Evolutionary conservation across 2,797 vertebrate genomes (phyloP), one percentile per base, ranked within the genome.

Genomic region (Serranus cabrilla): DNA sequence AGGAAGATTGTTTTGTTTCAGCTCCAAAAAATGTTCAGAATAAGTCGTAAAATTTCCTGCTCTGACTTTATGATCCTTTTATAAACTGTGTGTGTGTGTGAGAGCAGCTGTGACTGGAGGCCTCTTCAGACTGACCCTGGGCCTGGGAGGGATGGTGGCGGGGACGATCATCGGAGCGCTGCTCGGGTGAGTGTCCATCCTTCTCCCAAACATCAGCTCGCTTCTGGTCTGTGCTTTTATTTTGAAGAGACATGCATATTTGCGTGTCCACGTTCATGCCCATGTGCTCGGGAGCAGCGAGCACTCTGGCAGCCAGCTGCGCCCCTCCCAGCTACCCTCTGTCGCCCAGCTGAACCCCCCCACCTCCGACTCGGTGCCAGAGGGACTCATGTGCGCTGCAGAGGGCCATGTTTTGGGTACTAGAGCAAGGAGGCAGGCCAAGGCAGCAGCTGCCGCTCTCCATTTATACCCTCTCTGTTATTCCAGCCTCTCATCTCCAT

Each of bases 161-260:
- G 98, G 98, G 67, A 62, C 95, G 0, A 0, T 95, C 81, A 95
- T 99, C 2, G 98, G 98, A 78, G 86, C 93, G 0, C 84, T 80
- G 0, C 87, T 98, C 76, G 97, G 98, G 98, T 99, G 90, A 96
- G 96, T 25, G n/a, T n/a, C n/a, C n/a, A n/a, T n/a, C n/a, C n/a
- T n/a, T n/a, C n/a, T n/a, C n/a, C n/a, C 27, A 6, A 27, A 27
- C 27, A 27, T 27, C 27, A 27, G 27, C 27, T n/a, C n/a, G n/a
- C n/a, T n/a, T n/a, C n/a, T n/a, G n/a, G n/a, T n/a, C n/a, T n/a
- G n/a, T 27, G 27, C 27, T 27, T 27, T 27, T 27, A 27, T 27
- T 27, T 27, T 27, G 27, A 3, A 27, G 27, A 6, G 27, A 6
- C 27, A 6, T 27, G 27, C 27, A 0, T 58, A 21, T 58, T 11